Conservation (phyloP, 2,888 invertebrate species). For the Hesperia comma region DNA sequence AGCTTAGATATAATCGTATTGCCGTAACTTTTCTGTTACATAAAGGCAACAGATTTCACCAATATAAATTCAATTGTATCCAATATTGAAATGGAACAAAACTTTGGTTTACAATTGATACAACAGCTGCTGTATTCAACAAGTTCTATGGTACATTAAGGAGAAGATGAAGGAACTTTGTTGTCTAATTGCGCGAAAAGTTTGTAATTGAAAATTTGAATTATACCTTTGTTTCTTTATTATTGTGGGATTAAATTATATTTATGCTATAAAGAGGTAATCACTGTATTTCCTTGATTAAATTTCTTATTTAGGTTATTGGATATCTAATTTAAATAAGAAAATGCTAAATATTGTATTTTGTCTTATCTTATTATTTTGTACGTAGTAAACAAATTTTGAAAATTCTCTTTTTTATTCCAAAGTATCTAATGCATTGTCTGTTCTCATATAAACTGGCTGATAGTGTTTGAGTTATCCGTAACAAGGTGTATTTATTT, state of each 20-base stretch:
- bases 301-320: too few relatives aligned
- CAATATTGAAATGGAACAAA: conserved; percentile 17
- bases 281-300: background rate
- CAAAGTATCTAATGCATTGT: too few relatives aligned
- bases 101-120: conserved; percentile 15
- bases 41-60: conserved; percentile 5
- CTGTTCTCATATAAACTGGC: too few relatives aligned
- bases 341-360: too few relatives aligned
- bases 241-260: conserved; percentile 4
- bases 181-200: background rate
- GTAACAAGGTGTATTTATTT: too few relatives aligned
- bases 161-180: background rate
- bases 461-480: too few relatives aligned
- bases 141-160: conserved; percentile 8
- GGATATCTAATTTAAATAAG: too few relatives aligned
- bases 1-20: too few relatives aligned
- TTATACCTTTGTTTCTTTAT: background rate
- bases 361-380: too few relatives aligned
- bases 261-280: too few relatives aligned
- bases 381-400: too few relatives aligned
- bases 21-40: background rate
- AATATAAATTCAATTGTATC: conserved; percentile 15
- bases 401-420: too few relatives aligned
- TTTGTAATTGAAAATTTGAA: conserved; percentile 5
- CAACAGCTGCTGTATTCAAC: background rate